Base-by-base conservation (phyloP, 2,888 invertebrate species). In the Taenaris catops region DNA sequence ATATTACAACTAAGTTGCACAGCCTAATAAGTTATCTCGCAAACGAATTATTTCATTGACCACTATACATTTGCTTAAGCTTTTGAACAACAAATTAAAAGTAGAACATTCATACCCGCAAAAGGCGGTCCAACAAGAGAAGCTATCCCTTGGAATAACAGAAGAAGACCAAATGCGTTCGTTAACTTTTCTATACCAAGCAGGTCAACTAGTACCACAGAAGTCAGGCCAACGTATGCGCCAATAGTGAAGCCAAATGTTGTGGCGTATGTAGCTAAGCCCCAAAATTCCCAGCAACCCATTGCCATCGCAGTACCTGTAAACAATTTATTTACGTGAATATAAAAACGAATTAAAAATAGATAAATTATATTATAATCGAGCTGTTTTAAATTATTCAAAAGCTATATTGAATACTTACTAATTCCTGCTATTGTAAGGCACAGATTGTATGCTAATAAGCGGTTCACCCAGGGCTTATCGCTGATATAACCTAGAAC, bases 181-280 rank as follows among this genome's bases (percentile, higher is more conserved):
- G 97, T 98, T 34, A 98, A 87, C 62, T 91, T 94, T 48, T 97
- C 96, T 48, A 98, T 83, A n/a, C 97, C 97, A 32, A 98, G 86
- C 21, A 98, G 89, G 75, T 98, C 98, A 11, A 98, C 98, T 39
- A 98, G 89, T 47, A 98, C 96, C 33, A 98, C 97, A 9, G 97
- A 97, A 1, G 98, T 98, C 31, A 98, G 88, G n/a, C 97, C 97
- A 26, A 98, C 97, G 70, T 98, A 98, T 38, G 97, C 97, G 49
- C 98, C 97, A 57, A 96, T 95, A 8, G 96, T 94, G 60, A 96
- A 94, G 32, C 98, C 98, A 66, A 94, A 98, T 4, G 92, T 88
- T 17, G 90, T 88, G 10, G 94, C 91, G 73, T 96, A 98, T 34
- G 93, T 55, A 8, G 92, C 91, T 55, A 98, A 89, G 4, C 93